Conservation (phyloP, 1,140 invertebrate species). For the Drosophila grimshawi region DNA sequence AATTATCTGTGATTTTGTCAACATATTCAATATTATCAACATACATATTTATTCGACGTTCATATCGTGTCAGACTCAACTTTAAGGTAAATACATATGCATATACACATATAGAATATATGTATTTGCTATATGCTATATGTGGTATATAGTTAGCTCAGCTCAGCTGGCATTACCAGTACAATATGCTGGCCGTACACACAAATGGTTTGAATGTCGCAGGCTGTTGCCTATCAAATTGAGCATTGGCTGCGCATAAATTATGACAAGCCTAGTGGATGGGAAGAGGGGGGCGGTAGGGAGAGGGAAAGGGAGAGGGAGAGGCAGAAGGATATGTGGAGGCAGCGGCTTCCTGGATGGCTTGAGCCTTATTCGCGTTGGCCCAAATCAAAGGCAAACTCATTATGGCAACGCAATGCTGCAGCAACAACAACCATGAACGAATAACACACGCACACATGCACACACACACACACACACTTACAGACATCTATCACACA, state of each 20-base stretch:
- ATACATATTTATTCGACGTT: conserved; percentile 11
- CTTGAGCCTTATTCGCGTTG: conserved; percentile 46
- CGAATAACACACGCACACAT: conserved; percentile 17
- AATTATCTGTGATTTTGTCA: conserved; percentile 82
- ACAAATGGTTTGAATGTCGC: conserved; percentile 71
- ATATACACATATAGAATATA: conserved; percentile 13
- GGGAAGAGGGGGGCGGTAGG: not conserved
- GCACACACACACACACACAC: conserved; percentile 10
- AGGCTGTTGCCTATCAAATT: conserved; percentile 69
- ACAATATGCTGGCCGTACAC: conserved; percentile 30
- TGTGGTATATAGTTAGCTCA: conserved; percentile 22
- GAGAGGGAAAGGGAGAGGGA: no score
- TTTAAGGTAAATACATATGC: conserved; percentile 64
- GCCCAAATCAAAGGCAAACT: conserved; percentile 79
- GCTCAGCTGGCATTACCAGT: conserved; percentile 36
- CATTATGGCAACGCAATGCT: conserved; percentile 65
- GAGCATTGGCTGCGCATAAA: conserved; percentile 72
- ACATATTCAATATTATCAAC: conserved; percentile 65
- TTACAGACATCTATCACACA: not conserved
- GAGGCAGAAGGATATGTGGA: not conserved
- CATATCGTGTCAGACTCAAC: conserved; percentile 40
- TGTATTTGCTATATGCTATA: conserved; percentile 7
- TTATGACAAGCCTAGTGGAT: conserved; percentile 55
- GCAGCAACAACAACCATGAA: conserved; percentile 52
- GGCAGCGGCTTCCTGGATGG: conserved; percentile 25